These are phyloP conservation scores for Agrochola litura DNA, from an alignment of 2,888 invertebrate species.

Conservation along the genomic window DNA sequence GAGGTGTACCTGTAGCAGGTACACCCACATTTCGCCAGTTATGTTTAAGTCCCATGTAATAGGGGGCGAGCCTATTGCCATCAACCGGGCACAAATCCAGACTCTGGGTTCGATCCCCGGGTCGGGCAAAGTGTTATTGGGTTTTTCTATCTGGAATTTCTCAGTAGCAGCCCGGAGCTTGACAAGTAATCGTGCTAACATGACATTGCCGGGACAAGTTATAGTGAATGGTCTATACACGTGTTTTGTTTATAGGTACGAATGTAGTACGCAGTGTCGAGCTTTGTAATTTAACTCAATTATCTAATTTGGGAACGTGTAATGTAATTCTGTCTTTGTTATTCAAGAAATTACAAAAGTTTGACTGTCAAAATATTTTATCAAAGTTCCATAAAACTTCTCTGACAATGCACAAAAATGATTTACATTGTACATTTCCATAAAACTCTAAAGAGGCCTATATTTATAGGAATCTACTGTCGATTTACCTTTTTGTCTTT, in stretches of 20 bases:
- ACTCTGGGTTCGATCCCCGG: no score
- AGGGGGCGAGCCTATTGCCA: no score
- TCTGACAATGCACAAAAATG: slow-evolving; percentile 3
- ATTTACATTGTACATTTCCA: slow-evolving; percentile 17
- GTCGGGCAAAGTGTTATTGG: no score
- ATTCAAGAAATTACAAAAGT: slow-evolving; percentile 8
- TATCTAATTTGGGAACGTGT: slow-evolving; percentile 22
- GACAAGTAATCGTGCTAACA: no score
- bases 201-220: no score
- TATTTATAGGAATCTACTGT: slow-evolving; percentile 59
- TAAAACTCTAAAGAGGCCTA: slow-evolving; percentile 39
- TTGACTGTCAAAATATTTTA: background rate
- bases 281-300: slow-evolving; percentile 39
- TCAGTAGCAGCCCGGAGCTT: no score
- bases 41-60: no score
- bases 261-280: background rate
- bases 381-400: background rate
- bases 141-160: no score
- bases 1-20: no score
- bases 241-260: background rate
- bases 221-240: background rate
- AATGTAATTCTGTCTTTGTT: slow-evolving; percentile 22
- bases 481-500: slow-evolving; percentile 67
- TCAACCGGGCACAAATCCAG: no score
- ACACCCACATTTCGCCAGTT: no score